phyloP scores from a whole-genome alignment of 2,113 vertebrate genomes.

The Sphaerodactylus townsendi region DNA sequence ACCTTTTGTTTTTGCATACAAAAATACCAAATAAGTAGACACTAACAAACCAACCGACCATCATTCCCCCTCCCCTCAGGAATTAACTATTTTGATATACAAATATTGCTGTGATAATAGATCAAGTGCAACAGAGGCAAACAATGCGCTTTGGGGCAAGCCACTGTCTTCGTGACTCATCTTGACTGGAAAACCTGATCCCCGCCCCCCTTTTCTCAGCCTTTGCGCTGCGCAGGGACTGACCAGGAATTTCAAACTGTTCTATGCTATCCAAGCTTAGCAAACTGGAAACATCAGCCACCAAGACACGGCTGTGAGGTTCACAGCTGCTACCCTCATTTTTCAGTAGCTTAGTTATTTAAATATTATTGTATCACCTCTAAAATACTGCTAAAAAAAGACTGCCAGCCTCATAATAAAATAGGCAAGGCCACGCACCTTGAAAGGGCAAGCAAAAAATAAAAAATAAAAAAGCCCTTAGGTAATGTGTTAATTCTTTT shows the following conservation, averaged over 20 bases:
- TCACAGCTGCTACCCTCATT: conserved; percentile 47
- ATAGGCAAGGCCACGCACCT: not conserved
- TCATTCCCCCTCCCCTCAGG: conserved; percentile 58
- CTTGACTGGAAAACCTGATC: conserved; percentile 51
- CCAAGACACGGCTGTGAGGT: not conserved
- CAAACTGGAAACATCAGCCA: conserved; percentile 42
- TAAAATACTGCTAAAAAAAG: conserved; percentile 38
- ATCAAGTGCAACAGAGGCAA: conserved; percentile 65
- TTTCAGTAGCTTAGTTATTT: conserved; percentile 57
- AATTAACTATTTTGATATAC: conserved; percentile 61
- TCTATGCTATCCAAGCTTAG: conserved; percentile 26
- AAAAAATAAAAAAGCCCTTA: conserved; percentile 54
- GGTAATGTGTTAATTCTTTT: conserved; percentile 49
- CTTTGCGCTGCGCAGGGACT: not conserved
- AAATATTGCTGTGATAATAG: conserved; percentile 77
- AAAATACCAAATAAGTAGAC: conserved; percentile 75
- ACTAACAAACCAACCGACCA: conserved; percentile 74
- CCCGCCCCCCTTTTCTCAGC: conserved; percentile 46
- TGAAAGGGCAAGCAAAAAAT: conserved; percentile 44
- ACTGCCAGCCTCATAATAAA: conserved; percentile 4
- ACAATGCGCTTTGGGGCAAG: conserved; percentile 76
- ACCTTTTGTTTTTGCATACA: conserved; percentile 69
- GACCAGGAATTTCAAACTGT: conserved; percentile 22
- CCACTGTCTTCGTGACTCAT: conserved; percentile 52
- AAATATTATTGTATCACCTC: conserved; percentile 49